phyloP scores from a whole-genome alignment of 2,113 vertebrate genomes.

The Meleagris gallopavo region DNA sequence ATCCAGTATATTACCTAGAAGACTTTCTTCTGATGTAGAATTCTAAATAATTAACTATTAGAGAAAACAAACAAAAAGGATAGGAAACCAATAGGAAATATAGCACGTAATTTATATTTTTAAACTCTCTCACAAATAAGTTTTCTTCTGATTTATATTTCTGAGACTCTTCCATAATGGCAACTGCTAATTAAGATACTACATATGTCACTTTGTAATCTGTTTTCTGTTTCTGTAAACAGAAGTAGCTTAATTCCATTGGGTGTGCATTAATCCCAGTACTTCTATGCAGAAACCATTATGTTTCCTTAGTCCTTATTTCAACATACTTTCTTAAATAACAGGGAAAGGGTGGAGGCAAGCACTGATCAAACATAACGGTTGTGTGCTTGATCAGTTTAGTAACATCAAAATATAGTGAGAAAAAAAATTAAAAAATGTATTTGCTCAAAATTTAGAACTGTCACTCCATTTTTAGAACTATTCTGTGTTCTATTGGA shows the following conservation, averaged over 20 bases:
- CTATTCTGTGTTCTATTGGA: not conserved
- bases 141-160: not conserved
- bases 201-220: not conserved
- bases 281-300: not conserved
- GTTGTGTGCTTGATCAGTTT: not conserved
- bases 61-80: not conserved
- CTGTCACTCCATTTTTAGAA: not conserved
- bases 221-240: fast-evolving
- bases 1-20: not conserved
- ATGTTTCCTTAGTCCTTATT: not conserved
- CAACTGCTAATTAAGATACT: not conserved
- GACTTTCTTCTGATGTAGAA: not conserved
- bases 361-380: not conserved
- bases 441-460: not conserved
- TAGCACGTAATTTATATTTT: not conserved
- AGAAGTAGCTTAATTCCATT: not conserved
- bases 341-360: not conserved
- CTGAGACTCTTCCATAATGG: not conserved
- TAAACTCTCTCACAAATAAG: not conserved
- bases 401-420: not conserved
- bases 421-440: not conserved
- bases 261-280: not conserved
- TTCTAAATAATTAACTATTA: not conserved
- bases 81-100: not conserved
- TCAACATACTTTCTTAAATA: not conserved